Base-by-base conservation (phyloP, 2,113 vertebrate species). In the Steatornis caripensis region DNA sequence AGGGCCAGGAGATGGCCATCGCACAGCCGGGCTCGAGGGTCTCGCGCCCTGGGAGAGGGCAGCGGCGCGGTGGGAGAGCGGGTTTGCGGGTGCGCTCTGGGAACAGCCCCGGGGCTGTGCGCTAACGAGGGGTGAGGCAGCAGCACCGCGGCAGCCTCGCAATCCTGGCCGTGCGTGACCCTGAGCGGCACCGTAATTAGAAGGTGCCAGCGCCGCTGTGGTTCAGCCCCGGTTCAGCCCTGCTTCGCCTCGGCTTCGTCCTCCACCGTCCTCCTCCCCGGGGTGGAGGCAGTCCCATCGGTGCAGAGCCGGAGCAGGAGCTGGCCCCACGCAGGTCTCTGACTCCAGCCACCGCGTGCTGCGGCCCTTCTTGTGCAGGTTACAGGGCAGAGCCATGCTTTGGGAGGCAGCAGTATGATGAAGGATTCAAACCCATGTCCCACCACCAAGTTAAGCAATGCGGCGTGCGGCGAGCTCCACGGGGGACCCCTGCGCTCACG, bases 401-500 rank as follows among this genome's bases (percentile, higher is more conserved):
- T 12, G 66, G 51, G 83, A n/a, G n/a, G 64, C 37, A 39, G 41
- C n/a, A 2, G 3, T 3, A 5, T 1, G 6, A 41, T 3, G 49
- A 18, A 18, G 37, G 74, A 15, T 21, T n/a, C n/a, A n/a, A n/a
- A n/a, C n/a, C n/a, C n/a, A n/a, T n/a, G n/a, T n/a, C n/a, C 14
- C 34, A 24, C 39, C 70, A n/a, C 45, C 16, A 8, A 10, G 12
- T 12, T 37, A 51, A 74, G 34, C 71, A 15, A 41, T 41, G 0
- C 3, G 45, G 45, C 0, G 0, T 4, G 64, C 0, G 0, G 54
- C 0, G 4, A 68, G 57, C 16, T 54, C 72, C 3, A 0, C 0
- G 46, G 36, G n/a, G 39, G n/a, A 74, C 3, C 3, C 26, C 10
- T 36, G 60, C 2, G 66, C 36, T 36, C 54, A 1, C 1, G 4